Percentiles rank a stretch among this genome's conserved stretches.
phyloP scores from a whole-genome alignment of 2,113 vertebrate species.

The Heteronetta atricapilla region DNA sequence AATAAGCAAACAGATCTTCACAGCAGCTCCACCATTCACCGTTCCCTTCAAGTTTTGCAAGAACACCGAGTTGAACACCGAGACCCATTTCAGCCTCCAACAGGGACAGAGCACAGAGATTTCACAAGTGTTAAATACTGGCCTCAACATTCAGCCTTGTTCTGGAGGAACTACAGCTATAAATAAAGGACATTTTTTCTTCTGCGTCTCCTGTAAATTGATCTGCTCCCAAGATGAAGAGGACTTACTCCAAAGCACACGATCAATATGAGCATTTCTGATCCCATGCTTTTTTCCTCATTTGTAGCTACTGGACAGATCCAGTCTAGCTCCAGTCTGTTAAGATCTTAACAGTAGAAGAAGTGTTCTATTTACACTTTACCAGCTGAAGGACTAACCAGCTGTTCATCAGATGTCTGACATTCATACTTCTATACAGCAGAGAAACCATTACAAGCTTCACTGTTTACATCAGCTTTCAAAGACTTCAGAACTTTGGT shows the following conservation, averaged over 20 bases:
- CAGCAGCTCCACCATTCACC: neutral
- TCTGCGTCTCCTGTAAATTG: neutral
- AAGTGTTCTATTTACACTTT: neutral
- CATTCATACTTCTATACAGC: neutral
- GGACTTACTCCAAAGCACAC: neutral
- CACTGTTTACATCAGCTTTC: neutral
- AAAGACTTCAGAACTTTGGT: neutral
- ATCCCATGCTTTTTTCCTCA: neutral
- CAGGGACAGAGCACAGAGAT: accelerated
- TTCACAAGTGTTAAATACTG: neutral
- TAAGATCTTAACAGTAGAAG: neutral
- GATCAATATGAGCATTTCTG: accelerated
- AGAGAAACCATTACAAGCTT: conserved; percentile 12
- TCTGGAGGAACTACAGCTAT: neutral
- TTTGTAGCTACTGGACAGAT: neutral
- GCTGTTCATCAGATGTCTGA: conserved; percentile 14
- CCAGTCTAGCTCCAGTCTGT: neutral
- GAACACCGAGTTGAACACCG: neutral
- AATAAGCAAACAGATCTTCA: neutral
- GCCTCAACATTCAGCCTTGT: neutral
- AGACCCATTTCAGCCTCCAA: accelerated
- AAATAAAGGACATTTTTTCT: neutral
- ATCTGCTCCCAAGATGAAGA: neutral
- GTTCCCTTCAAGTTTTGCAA: neutral
- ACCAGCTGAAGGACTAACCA: neutral